Percentiles rank a stretch among this genome's conserved stretches.
Conservation (phyloP, 2,888 invertebrate species). For the Andrena camellia region DNA sequence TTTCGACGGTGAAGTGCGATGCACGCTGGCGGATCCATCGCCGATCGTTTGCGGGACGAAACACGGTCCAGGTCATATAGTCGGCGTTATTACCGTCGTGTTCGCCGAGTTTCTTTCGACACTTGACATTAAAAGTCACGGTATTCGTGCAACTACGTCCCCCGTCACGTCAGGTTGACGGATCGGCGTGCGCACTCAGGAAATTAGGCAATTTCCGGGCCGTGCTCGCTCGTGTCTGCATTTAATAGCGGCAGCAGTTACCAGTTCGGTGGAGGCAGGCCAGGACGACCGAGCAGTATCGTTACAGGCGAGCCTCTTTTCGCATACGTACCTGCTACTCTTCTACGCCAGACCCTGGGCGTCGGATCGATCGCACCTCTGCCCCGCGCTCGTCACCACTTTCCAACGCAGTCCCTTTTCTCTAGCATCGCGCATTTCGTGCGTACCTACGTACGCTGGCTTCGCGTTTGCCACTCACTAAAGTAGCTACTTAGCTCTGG, state of each 20-base stretch:
- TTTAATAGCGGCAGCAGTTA: constrained; percentile 81
- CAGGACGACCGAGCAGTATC: constrained; percentile 62
- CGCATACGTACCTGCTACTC: constrained; percentile 33
- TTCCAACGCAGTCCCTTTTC: constrained; percentile 14
- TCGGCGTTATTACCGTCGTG: constrained; percentile 33
- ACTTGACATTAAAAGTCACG: constrained; percentile 85
- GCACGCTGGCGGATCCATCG: constrained; percentile 19
- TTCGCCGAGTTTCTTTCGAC: constrained; percentile 80
- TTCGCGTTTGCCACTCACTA: too few relatives aligned
- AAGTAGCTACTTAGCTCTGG: too few relatives aligned
- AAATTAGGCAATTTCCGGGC: constrained; percentile 85
- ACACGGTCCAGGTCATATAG: constrained; percentile 60
- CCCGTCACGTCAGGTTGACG: constrained; percentile 84
- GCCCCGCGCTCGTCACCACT: constrained; percentile 20
- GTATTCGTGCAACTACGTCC: constrained; percentile 83
- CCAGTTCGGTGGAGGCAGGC: constrained; percentile 71
- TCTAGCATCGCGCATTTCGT: neutral
- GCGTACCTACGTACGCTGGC: neutral
- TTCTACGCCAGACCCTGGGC: constrained; percentile 58
- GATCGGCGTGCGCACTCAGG: constrained; percentile 85
- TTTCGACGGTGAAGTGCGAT: neutral
- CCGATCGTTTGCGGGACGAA: constrained; percentile 24
- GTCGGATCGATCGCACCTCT: constrained; percentile 61
- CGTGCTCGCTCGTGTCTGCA: constrained; percentile 84
- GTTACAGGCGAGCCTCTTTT: constrained; percentile 52